Conservation (phyloP, 2,113 vertebrate genomes). For the Ardeotis arabs region DNA sequence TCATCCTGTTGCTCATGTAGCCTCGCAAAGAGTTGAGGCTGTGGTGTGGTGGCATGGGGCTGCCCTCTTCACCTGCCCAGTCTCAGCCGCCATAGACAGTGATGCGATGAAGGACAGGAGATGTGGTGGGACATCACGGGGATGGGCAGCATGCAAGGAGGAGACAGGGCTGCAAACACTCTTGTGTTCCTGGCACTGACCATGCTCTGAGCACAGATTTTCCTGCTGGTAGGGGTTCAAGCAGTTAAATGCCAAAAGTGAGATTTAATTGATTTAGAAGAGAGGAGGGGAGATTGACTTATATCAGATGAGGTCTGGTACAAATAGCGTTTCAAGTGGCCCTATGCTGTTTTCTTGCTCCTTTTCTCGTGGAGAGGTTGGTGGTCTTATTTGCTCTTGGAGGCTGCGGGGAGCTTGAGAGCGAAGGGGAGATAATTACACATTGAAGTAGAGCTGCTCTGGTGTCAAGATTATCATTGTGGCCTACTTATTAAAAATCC, state of each 20-base stretch:
- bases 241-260: neutral
- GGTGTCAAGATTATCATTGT: slow-evolving; percentile 50
- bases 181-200: neutral
- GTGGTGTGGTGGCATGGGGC: neutral
- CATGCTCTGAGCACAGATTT: fast-evolving
- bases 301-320: neutral
- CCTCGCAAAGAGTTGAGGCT: neutral
- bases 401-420: slow-evolving; percentile 22
- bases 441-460: neutral
- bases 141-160: neutral
- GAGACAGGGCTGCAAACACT: fast-evolving
- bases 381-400: slow-evolving; percentile 45
- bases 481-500: slow-evolving; percentile 66
- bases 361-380: slow-evolving; percentile 25
- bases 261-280: neutral
- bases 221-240: neutral
- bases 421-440: slow-evolving; percentile 8
- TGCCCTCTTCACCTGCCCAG: neutral
- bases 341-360: neutral
- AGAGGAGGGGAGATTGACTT: neutral
- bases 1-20: neutral
- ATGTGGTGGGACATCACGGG: neutral
- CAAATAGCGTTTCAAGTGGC: slow-evolving; percentile 13
- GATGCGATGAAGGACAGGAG: neutral
- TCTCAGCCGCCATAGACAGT: neutral